Percentiles rank a stretch among this genome's conserved stretches.
Conservation (phyloP, 1,140 invertebrate genomes). For the Solenopsis invicta region DNA sequence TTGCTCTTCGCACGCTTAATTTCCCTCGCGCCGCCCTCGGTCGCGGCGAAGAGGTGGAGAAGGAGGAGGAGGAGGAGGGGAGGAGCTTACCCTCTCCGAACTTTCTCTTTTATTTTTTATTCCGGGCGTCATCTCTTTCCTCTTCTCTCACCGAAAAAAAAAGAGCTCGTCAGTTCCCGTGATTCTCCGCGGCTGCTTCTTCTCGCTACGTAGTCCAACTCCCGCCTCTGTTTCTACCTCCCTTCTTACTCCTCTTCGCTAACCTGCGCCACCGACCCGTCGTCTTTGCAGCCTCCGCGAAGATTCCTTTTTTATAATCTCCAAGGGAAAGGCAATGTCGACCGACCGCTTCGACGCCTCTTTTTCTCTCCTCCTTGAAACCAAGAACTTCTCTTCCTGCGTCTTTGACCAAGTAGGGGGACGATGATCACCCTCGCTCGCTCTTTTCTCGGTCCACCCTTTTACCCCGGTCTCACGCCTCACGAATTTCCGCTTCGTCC, state of each 20-base stretch:
- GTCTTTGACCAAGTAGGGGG: constrained; percentile 74
- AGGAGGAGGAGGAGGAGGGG: background rate
- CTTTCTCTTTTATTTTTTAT: background rate
- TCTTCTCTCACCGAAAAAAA: constrained; percentile 45
- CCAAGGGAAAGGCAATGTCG: constrained; percentile 35
- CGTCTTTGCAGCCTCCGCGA: constrained; percentile 45
- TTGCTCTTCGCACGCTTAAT: constrained; percentile 55
- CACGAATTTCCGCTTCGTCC: constrained; percentile 79
- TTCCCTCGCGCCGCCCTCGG: constrained; percentile 51
- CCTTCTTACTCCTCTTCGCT: background rate
- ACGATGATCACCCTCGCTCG: constrained; percentile 67
- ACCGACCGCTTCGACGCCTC: constrained; percentile 16
- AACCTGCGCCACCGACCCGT: background rate
- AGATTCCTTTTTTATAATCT: constrained; percentile 51
- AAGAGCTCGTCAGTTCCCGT: constrained; percentile 1
- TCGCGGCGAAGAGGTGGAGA: background rate
- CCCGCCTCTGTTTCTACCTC: background rate
- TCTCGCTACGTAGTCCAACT: constrained; percentile 9
- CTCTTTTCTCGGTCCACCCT: constrained; percentile 74
- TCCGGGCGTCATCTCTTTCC: background rate
- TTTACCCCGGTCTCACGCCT: constrained; percentile 77
- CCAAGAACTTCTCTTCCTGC: constrained; percentile 72
- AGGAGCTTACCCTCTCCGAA: constrained; percentile 21
- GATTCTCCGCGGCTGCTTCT: constrained; percentile 28
- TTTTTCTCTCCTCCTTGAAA: constrained; percentile 70